Evolutionary conservation across 2,797 vertebrate genomes (phyloP), one percentile per base, ranked within the genome.

Genomic region (Sphenopsis melanotis): DNA sequence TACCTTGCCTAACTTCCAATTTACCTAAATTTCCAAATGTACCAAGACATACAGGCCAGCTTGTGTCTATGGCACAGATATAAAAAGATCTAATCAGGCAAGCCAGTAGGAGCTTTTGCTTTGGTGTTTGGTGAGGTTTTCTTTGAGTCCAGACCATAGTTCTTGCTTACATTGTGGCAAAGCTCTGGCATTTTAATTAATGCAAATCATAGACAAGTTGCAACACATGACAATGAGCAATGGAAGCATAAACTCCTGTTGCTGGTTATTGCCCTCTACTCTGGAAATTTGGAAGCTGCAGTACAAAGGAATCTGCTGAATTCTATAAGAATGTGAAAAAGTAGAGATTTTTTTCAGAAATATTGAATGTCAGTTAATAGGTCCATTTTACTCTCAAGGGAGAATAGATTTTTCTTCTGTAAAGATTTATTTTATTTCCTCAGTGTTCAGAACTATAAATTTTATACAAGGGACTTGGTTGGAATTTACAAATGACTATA

Each of bases 351-450:
- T 85, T 80, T 71, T 4, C 50, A 87, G 36, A 78, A 86, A 21
- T 83, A 83, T 61, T 90, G 17, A 26, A n/a, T 91, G 55, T 71
- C 61, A 70, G 26, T 69, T 92, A 93, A 90, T 82, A 69, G 87
- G 55, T 15, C 75, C 19, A 56, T 56, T 91, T 95, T 91, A 91
- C 21, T 93, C 63, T 74, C 72, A 53, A 59, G 56, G 6, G 26
- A 90, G 56, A 88, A 92, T 55, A 82, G 70, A 70, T 82, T 95
- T 95, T 75, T 41, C 19, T 90, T 89, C 65, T 89, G 18, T 72
- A 83, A 92, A 94, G 44, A 29, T 50, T 65, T 34, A 24, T 60
- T 49, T 50, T 85, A 53, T 86, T 91, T 89, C 50, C 17, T 88
- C 42, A 20, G 19, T 56, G 10, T 66, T 39, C 50, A 55, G 41